Percentiles rank a stretch among this genome's conserved stretches.
These are phyloP conservation scores for Heliocidaris tuberculata DNA, from an alignment of 35 echinoderm and acorn worm species.

Conservation along the genomic window DNA sequence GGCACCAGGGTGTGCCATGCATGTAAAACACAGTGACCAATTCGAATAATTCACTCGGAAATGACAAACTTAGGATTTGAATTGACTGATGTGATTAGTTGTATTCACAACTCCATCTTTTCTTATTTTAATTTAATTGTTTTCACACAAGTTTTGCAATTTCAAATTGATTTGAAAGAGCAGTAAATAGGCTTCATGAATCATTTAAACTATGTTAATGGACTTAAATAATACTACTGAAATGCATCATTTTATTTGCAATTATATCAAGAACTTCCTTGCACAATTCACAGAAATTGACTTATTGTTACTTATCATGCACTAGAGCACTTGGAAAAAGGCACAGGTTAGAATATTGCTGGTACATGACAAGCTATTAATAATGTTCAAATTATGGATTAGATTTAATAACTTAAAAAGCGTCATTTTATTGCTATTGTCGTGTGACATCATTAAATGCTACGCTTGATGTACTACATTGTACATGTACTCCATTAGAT, in stretches of 20 bases:
- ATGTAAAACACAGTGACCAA: too few relatives aligned
- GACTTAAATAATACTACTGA: not conserved
- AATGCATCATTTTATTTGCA: not conserved
- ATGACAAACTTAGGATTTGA: too few relatives aligned
- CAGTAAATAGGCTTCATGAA: too few relatives aligned
- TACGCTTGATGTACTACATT: too few relatives aligned
- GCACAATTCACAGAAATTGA: not conserved
- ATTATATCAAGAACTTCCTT: not conserved
- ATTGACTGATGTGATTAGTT: too few relatives aligned
- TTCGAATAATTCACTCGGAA: too few relatives aligned
- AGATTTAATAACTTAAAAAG: not conserved
- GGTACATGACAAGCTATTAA: not conserved
- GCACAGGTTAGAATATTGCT: not conserved
- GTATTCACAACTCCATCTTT: too few relatives aligned
- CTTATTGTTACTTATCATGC: not conserved
- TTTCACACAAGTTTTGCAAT: too few relatives aligned
- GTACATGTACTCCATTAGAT: not conserved
- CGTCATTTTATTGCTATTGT: not conserved
- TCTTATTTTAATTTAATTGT: too few relatives aligned
- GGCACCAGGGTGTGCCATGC: too few relatives aligned
- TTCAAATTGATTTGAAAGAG: too few relatives aligned
- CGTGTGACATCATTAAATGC: too few relatives aligned
- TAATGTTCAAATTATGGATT: not conserved
- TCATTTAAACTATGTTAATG: not conserved
- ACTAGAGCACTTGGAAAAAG: not conserved